Evolutionary conservation across 2,797 vertebrate genomes (phyloP), one percentile per base, ranked within the genome.

Genomic region (Amniataba percoides): DNA sequence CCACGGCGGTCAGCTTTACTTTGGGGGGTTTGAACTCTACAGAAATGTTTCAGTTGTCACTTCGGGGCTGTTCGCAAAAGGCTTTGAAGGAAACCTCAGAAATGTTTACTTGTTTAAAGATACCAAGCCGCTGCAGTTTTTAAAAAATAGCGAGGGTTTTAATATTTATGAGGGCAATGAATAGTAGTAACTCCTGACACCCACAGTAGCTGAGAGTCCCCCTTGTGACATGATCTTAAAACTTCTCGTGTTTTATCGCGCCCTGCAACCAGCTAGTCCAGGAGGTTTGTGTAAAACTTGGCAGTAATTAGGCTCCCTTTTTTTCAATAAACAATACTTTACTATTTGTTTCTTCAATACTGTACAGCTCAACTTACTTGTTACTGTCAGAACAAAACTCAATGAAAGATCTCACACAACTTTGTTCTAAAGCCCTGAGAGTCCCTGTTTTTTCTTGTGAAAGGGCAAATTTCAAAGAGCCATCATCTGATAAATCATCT

Each of bases 1-100:
- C 86, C 96, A 97, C 0, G 93, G 92, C 3, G 95, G 95, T 7
- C 88, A 92, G 83, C 90, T 92, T 86, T 99, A 97, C 89, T 95
- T 97, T 27, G 96, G 96, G 39, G 96, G 96, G 0, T 97, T 98
- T 92, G 96, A 97, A 89, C 86, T 96, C 27, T 61, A 93, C 73
- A 93, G 91, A 78, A 89, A 95, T 69, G 66, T 96, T 43, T 90
- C 87, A 0, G 43, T 15, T 2, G 92, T 96, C 77, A 97, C 96
- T n/a, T 84, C 82, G 19, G 95, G 94, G 9, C 89, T 96, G 84
- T 99, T 97, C 91, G 89, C 94, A 56, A 91, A 89, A 60, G 91
- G 93, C 21, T 96, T 97, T 80, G 74, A 92, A 77, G 97, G 96
- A 57, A 95, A 92, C 90, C 94, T 97, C 51, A 96, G 94, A 93